Evolutionary conservation across 2,113 vertebrate genomes (phyloP).

Genomic region (Megaceryle maxima): DNA sequence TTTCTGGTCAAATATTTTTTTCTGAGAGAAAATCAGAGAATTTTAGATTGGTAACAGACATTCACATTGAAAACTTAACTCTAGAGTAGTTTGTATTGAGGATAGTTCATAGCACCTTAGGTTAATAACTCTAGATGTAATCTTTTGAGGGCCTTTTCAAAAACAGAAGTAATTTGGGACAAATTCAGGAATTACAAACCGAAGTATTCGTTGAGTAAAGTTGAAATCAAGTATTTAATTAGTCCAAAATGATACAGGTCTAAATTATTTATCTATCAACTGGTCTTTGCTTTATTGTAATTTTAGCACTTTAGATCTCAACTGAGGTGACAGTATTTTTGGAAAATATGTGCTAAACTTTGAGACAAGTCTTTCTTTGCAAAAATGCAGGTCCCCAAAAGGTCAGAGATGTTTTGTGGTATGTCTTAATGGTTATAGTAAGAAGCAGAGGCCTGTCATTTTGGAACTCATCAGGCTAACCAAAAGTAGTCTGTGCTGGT

Average conservation of each 20-base stretch:
- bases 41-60: neutral
- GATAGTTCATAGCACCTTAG: rapidly evolving
- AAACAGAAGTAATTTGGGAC: neutral
- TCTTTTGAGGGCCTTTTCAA: neutral
- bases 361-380: neutral
- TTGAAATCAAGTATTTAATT: neutral
- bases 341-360: neutral
- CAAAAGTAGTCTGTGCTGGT: neutral
- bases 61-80: neutral
- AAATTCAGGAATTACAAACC: neutral
- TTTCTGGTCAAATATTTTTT: neutral
- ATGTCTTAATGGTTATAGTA: neutral
- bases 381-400: too few relatives aligned
- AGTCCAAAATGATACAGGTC: neutral
- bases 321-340: neutral
- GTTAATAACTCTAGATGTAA: neutral
- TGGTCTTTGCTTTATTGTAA: neutral
- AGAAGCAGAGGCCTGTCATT: neutral
- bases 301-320: neutral
- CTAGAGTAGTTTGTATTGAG: neutral
- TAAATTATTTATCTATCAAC: neutral
- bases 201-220: neutral
- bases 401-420: neutral
- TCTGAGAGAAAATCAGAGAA: neutral
- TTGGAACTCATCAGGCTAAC: neutral